phyloP scores from a whole-genome alignment of 2,888 invertebrate genomes.

The Aleiodes testaceus region DNA sequence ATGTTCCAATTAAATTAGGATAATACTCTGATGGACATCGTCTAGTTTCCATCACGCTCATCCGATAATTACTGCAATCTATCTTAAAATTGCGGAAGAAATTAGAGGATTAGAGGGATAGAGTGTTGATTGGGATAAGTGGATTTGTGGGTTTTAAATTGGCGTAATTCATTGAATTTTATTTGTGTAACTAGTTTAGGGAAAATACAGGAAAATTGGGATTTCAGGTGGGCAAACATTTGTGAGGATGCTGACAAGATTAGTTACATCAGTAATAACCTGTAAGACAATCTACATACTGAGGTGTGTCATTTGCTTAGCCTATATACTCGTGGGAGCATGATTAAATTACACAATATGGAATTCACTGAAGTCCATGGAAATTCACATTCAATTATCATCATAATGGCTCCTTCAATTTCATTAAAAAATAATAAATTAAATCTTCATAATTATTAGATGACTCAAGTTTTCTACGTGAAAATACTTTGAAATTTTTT shows the following conservation, averaged over 20 bases:
- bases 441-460: background rate
- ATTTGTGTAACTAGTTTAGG: too few relatives aligned
- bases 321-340: too few relatives aligned
- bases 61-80: constrained; percentile 23
- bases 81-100: background rate
- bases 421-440: too few relatives aligned
- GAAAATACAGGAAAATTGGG: background rate
- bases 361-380: too few relatives aligned
- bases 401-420: too few relatives aligned
- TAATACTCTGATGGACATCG: constrained; percentile 17
- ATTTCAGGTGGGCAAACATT: background rate
- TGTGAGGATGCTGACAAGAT: too few relatives aligned
- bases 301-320: too few relatives aligned
- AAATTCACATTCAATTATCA: too few relatives aligned
- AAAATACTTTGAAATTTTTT: background rate
- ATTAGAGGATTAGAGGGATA: background rate
- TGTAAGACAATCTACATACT: too few relatives aligned
- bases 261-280: too few relatives aligned
- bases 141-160: background rate
- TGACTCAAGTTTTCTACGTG: background rate
- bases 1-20: constrained; percentile 27
- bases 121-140: background rate
- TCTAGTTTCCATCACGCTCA: background rate
- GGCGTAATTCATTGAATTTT: too few relatives aligned
- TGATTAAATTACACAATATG: too few relatives aligned